phyloP scores from a whole-genome alignment of 2,113 vertebrate species.

The Bagarius yarrelli region DNA sequence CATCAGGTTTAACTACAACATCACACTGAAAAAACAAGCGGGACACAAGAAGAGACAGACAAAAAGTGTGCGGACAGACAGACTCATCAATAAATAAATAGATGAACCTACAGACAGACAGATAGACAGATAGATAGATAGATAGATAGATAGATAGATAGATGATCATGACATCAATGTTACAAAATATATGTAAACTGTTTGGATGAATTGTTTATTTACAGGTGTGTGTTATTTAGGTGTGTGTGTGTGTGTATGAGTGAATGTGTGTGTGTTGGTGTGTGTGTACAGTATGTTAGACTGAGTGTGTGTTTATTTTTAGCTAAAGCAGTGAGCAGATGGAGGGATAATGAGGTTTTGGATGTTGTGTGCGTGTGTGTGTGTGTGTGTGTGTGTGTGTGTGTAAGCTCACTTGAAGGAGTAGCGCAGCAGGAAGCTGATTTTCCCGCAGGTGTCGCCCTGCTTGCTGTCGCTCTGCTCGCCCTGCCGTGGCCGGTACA shows the following conservation, averaged over 20 bases:
- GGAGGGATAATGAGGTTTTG: neutral
- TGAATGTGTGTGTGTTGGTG: neutral
- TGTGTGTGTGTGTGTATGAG: neutral
- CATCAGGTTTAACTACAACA: too few species aligned
- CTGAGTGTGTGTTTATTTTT: conserved; percentile 6
- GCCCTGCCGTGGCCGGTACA: conserved; percentile 80
- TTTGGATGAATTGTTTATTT: too few species aligned
- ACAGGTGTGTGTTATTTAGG: neutral
- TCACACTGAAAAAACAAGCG: too few species aligned
- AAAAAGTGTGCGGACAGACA: too few species aligned
- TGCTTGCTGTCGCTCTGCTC: conserved; percentile 75
- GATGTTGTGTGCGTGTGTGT: conserved; percentile 1
- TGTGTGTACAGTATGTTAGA: neutral
- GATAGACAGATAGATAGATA: too few species aligned
- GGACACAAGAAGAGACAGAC: too few species aligned
- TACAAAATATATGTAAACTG: too few species aligned
- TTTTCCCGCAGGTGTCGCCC: conserved; percentile 80
- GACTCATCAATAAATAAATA: too few species aligned
- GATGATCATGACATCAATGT: too few species aligned
- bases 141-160: too few species aligned
- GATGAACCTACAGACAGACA: too few species aligned
- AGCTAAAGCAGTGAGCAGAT: conserved; percentile 14
- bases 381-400: conserved; percentile 8
- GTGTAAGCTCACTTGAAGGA: conserved; percentile 76
- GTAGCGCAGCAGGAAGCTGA: conserved; percentile 88